A percentile compares a stretch with the other conserved stretches of the same genome.
These are phyloP conservation scores for Drosophila leontia DNA, from an alignment of 1,140 invertebrate species.

Conservation along the genomic window DNA sequence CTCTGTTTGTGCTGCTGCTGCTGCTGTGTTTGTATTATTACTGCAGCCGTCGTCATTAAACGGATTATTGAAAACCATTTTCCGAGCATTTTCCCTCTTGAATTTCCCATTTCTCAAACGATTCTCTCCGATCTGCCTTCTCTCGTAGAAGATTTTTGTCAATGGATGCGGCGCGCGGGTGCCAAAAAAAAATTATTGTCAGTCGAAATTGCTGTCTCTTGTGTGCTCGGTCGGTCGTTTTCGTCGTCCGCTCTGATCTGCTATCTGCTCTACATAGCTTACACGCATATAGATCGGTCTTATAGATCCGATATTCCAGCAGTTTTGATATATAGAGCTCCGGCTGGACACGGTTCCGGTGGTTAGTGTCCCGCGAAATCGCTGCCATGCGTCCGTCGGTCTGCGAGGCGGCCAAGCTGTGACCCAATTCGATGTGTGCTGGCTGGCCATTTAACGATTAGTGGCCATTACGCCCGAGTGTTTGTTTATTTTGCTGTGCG, in stretches of 20 bases:
- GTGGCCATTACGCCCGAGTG: constrained; percentile 60
- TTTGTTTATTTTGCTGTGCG: constrained; percentile 67
- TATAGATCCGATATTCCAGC: constrained; percentile 25
- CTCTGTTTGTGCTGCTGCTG: background rate
- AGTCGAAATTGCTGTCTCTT: constrained; percentile 77
- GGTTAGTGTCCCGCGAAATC: constrained; percentile 4
- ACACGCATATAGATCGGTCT: background rate
- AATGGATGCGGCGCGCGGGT: constrained; percentile 69
- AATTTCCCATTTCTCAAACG: constrained; percentile 30
- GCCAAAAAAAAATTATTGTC: constrained; percentile 82
- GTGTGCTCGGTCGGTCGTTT: constrained; percentile 71
- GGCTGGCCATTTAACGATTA: constrained; percentile 54
- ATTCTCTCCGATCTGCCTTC: constrained; percentile 21
- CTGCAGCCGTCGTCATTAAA: constrained; percentile 26
- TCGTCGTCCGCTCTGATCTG: constrained; percentile 27
- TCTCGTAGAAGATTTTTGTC: constrained; percentile 50
- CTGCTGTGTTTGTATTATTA: constrained; percentile 18
- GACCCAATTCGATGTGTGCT: constrained; percentile 36
- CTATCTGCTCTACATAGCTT: constrained; percentile 26
- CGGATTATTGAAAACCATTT: constrained; percentile 43
- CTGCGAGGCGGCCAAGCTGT: constrained; percentile 9
- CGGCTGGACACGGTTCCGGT: background rate
- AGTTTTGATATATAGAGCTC: background rate
- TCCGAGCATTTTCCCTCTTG: constrained; percentile 32
- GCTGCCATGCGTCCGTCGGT: constrained; percentile 44